Conservation (phyloP, 2,113 vertebrate genomes). For the Syngnathus floridae region DNA sequence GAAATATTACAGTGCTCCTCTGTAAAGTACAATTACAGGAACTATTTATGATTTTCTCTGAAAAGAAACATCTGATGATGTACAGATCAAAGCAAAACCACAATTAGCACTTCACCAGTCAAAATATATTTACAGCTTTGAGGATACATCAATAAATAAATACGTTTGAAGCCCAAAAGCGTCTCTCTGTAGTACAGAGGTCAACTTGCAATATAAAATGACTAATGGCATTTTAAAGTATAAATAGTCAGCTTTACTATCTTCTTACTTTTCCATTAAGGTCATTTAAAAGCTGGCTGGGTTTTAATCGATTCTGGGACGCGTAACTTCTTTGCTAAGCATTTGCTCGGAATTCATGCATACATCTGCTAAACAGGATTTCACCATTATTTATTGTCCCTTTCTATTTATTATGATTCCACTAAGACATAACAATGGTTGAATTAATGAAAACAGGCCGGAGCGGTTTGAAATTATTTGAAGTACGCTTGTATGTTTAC, state of each 20-base stretch:
- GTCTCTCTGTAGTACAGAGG: too few relatives aligned
- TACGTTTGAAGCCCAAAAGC: background rate
- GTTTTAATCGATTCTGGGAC: background rate
- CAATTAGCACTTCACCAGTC: background rate
- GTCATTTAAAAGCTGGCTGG: background rate
- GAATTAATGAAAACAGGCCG: conserved; percentile 7
- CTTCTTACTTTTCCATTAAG: background rate
- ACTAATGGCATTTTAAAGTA: background rate
- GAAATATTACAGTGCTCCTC: background rate
- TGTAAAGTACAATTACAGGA: background rate
- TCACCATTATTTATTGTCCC: background rate
- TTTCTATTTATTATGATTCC: background rate
- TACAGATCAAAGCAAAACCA: background rate
- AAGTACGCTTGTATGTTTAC: background rate
- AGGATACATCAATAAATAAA: background rate
- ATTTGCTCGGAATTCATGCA: background rate
- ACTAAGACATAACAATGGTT: background rate
- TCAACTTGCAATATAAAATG: too few relatives aligned
- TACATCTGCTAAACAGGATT: background rate
- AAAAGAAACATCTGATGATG: background rate
- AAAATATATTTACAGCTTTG: background rate
- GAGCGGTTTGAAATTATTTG: background rate
- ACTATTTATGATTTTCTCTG: background rate
- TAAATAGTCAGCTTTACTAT: background rate
- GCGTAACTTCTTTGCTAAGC: background rate